These are phyloP conservation scores for Ciona savignyi DNA, from an alignment of 23 tunicate species.

Conservation along the genomic window DNA sequence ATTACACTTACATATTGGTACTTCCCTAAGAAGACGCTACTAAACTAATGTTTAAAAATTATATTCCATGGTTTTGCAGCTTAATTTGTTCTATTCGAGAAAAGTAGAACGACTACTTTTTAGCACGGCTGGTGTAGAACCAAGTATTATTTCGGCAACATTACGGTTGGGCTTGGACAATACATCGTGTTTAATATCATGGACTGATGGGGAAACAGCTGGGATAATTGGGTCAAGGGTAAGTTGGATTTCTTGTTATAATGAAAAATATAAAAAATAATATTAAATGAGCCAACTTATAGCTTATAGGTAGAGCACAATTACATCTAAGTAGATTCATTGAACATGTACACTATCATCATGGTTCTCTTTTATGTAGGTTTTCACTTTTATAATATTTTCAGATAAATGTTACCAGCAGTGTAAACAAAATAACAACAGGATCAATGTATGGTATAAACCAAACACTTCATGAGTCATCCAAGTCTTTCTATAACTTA, in stretches of 20 bases:
- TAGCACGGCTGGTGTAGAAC: background rate
- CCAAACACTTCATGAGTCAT: background rate
- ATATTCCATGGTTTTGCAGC: background rate
- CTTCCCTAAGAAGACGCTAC: no score
- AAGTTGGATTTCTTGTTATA: no score
- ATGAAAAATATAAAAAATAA: no score
- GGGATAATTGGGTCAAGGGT: background rate
- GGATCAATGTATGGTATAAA: background rate
- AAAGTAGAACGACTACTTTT: background rate
- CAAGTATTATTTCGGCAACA: background rate
- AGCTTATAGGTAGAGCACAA: no score
- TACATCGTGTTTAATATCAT: background rate
- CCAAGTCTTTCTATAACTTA: background rate
- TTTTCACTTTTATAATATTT: no score
- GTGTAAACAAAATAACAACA: background rate
- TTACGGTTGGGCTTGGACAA: no score
- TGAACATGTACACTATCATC: no score
- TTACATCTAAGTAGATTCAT: no score
- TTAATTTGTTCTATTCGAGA: background rate
- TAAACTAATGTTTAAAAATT: no score
- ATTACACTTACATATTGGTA: no score
- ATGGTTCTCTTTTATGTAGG: no score
- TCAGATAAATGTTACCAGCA: background rate
- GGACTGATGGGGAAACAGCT: background rate
- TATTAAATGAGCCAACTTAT: no score